Evolutionary conservation across 2,113 vertebrate genomes (phyloP), one percentile per base, ranked within the genome.

Genomic region (Onychorhynchus coronatus): DNA sequence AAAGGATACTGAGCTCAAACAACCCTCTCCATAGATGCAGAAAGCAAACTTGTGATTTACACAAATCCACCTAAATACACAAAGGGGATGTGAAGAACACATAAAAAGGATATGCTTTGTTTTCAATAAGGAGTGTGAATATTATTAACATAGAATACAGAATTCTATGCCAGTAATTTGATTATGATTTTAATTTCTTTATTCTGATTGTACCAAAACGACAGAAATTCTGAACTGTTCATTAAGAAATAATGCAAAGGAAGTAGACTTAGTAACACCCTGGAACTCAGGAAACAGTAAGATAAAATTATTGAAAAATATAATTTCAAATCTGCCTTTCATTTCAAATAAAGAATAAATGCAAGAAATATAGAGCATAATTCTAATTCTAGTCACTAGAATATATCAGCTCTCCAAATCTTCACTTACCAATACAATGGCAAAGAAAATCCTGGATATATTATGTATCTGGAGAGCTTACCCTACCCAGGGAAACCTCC

Each of bases 1-100:
- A 86, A 80, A 84, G 85, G 76, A 91, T 63, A 72, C 65, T 27
- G 88, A 92, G 76, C 85, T 86, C 93, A 91, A 86, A 61, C 56
- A 91, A 89, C 53, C 52, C 37, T 52, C 83, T 91, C 65, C 84
- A 94, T 94, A 86, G 76, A 75, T 6, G 4, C 35, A 75, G 72
- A 92, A 80, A 83, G 61, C 47, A 71, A 93, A 93, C 35, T 28
- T 61, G 59, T 33, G 61, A 67, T 81, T 94, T 74, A 41, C 52
- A 78, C 61, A 95, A 86, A 94, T 52, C 75, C 52, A 83, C 31
- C 63, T 63, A 82, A 31, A 17, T 24, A 80, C 39, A 59, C 0
- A 0, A 31, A 63, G 15, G 11, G 21, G 11, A 65, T 14, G 53
- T 21, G 23, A 86, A 65, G 42, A 56, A 74, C 23, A 84, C 41